These are phyloP conservation scores for Drymonia ruficornis DNA, from an alignment of 2,888 invertebrate species.

Conservation along the genomic window DNA sequence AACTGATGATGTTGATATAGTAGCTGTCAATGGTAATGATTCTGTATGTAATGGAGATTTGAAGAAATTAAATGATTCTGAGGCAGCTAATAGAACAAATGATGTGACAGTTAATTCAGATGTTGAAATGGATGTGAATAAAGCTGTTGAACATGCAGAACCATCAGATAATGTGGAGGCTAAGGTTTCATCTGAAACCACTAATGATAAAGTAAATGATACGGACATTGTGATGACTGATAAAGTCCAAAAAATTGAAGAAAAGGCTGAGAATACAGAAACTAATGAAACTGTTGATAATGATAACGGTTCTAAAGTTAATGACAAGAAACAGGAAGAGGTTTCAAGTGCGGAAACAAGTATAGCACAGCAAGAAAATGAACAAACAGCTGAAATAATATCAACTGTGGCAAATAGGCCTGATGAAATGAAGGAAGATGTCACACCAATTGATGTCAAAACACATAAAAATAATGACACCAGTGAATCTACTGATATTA, in stretches of 20 bases:
- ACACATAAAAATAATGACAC: not conserved
- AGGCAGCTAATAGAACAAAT: conserved; percentile 12
- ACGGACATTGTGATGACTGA: conserved; percentile 1
- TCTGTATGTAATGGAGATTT: conserved; percentile 35
- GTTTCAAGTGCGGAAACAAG: conserved; percentile 8
- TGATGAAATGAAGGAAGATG: not conserved
- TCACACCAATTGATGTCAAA: not conserved
- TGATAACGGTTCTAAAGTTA: not conserved
- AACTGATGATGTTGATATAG: conserved; percentile 50
- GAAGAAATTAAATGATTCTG: conserved; percentile 11
- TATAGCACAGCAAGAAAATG: conserved; percentile 6
- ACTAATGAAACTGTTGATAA: not conserved
- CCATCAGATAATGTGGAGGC: not conserved
- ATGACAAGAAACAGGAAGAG: not conserved
- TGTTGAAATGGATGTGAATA: not conserved
- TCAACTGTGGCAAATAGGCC: not conserved
- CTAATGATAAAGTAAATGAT: not conserved
- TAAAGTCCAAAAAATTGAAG: not conserved
- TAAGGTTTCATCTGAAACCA: not conserved
- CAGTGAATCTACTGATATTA: not conserved
- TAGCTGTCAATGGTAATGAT: conserved; percentile 36
- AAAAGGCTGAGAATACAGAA: not conserved
- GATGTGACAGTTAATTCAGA: conserved; percentile 6
- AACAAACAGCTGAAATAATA: not conserved
- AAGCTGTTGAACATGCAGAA: not conserved